phyloP scores from a whole-genome alignment of 2,888 invertebrate species.

The Drosophila stalkeri region DNA sequence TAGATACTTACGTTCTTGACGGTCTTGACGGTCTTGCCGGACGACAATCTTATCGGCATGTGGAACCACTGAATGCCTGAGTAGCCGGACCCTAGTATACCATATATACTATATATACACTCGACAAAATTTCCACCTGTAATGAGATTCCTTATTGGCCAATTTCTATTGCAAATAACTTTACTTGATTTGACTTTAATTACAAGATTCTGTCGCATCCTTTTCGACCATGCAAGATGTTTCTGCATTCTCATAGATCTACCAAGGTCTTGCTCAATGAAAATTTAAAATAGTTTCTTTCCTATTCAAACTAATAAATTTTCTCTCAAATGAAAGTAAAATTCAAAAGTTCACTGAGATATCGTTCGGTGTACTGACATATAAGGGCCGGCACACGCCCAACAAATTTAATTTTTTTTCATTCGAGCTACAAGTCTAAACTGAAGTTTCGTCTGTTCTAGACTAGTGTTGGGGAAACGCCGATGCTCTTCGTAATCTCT shows the following conservation, averaged over 20 bases:
- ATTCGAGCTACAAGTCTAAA: background rate
- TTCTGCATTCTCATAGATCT: background rate
- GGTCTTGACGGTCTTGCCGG: slow-evolving; percentile 20
- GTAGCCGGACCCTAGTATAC: background rate
- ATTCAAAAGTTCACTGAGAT: background rate
- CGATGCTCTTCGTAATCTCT: slow-evolving; percentile 34
- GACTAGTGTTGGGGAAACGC: background rate
- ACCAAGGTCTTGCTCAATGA: background rate
- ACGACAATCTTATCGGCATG: slow-evolving; percentile 59
- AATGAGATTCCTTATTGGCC: background rate
- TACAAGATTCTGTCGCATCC: background rate
- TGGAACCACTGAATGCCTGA: slow-evolving; percentile 6
- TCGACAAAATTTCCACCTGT: background rate
- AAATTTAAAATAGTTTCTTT: background rate
- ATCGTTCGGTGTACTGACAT: slow-evolving; percentile 8
- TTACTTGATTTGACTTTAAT: background rate
- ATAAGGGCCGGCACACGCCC: slow-evolving; percentile 46
- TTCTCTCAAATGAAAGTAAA: background rate
- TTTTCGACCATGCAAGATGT: background rate
- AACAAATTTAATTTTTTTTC: background rate
- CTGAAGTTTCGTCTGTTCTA: slow-evolving; percentile 22
- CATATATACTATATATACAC: background rate
- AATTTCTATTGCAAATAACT: too few relatives aligned
- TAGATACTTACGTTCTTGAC: slow-evolving; percentile 53
- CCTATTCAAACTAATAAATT: background rate